Conservation (phyloP, 2,113 vertebrate species). For the Cephalopterus ornatus region DNA sequence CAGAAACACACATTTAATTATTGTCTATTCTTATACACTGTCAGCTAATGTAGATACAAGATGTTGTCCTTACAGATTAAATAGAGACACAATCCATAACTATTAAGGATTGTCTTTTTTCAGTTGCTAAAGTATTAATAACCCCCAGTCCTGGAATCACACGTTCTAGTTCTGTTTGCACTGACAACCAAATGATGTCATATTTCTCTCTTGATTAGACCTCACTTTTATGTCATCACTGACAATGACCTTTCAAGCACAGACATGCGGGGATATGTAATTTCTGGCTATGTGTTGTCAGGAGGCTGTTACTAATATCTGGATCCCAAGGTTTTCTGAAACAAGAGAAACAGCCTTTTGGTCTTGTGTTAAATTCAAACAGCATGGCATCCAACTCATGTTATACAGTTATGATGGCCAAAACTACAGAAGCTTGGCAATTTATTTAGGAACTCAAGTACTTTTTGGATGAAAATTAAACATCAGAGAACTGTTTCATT, state of each 20-base stretch:
- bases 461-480: slow-evolving; percentile 39
- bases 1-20: not conserved
- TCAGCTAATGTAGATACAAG: not conserved
- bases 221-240: not conserved
- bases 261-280: not conserved
- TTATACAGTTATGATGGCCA: slow-evolving; percentile 16
- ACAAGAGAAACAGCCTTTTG: slow-evolving; percentile 21
- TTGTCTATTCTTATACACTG: not conserved
- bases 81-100: not conserved
- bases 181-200: slow-evolving; percentile 20
- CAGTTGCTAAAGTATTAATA: not conserved
- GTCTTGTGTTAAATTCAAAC: slow-evolving; percentile 16
- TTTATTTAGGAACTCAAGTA: slow-evolving; percentile 13
- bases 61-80: not conserved
- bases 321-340: slow-evolving; percentile 12
- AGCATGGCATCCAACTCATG: slow-evolving; percentile 27
- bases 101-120: slow-evolving; percentile 18
- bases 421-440: slow-evolving; percentile 44
- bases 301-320: slow-evolving; percentile 7
- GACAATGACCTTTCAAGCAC: not conserved
- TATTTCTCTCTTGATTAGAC: not conserved
- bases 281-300: not conserved
- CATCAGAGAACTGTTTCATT: slow-evolving; percentile 43
- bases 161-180: slow-evolving; percentile 1
- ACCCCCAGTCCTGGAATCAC: not conserved